Conservation (phyloP, 1,140 invertebrate species). For the Ridgeia piscesae region DNA sequence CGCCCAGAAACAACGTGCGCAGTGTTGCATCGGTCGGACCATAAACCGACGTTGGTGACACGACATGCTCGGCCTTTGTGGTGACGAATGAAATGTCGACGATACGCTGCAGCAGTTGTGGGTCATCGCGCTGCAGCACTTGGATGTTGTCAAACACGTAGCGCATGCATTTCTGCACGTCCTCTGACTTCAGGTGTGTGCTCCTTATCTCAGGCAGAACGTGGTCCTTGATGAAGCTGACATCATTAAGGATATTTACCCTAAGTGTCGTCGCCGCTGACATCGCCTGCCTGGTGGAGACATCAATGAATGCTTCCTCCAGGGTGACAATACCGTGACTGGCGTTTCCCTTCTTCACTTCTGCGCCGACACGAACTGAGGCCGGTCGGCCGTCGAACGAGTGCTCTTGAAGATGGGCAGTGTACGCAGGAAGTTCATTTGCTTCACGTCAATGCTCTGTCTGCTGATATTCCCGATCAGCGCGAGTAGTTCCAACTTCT, state of each 20-base stretch:
- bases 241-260: slow-evolving; percentile 20
- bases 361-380: background rate
- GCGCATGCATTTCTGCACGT: slow-evolving; percentile 16
- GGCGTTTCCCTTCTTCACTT: background rate
- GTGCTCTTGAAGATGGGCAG: background rate
- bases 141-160: slow-evolving; percentile 25
- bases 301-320: background rate
- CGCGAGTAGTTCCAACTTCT: background rate
- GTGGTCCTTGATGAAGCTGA: slow-evolving; percentile 18
- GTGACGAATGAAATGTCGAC: background rate
- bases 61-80: background rate
- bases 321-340: background rate
- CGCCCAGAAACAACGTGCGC: background rate
- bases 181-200: slow-evolving; percentile 7
- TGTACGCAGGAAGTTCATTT: background rate
- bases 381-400: background rate
- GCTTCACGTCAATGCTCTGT: background rate
- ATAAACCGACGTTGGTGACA: slow-evolving; percentile 11
- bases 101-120: background rate
- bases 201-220: background rate
- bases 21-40: slow-evolving; percentile 16
- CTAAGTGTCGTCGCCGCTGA: background rate
- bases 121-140: slow-evolving; percentile 1
- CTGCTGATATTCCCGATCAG: background rate
- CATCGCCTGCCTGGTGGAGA: background rate